Base-by-base conservation (phyloP, 2,113 vertebrate genomes). In the Numenius arquata region DNA sequence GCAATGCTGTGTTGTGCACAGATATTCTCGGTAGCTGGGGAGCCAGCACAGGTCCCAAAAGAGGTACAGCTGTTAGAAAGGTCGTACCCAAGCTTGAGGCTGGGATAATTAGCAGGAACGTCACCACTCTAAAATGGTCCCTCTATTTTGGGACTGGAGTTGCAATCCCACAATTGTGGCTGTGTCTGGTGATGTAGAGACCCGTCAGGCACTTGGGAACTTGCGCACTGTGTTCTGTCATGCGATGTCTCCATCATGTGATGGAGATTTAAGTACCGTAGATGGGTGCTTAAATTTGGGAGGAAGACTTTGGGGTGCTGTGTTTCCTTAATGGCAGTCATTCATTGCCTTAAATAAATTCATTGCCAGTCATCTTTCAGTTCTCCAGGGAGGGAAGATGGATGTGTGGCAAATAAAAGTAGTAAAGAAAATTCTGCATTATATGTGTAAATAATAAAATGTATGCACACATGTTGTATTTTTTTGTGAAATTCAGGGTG, bases 161-260 rank as follows among this genome's bases (percentile, higher is more conserved):
- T 90, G 56, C 74, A 91, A 1, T 59, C 76, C 80, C 68, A 59
- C 72, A 40, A 43, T 18, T 76, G 61, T 72, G 65, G 50, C 80
- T 78, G 47, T 78, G 80, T 34, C 32, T 0, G 0, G 48, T 0
- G 0, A 38, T 6, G 2, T 7, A n/a, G 78, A 56, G 45, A 38
- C 40, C 34, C 58, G 55, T 58, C 66, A 68, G 77, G 48, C 1
- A 1, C 50, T 4, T 87, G 58, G 74, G 47, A 82, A 43, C 65
- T 81, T 74, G 38, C 19, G 73, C 45, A 11, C 40, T 75, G 48
- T 61, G 45, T 78, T 76, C 48, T 61, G 53, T 65, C 3, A 0
- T 43, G 63, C 3, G 14, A 34, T 45, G 30, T 66, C 41, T 66
- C 63, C 59, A 21, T 55, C 5, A 1, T 34, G 36, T 0, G 1